These are phyloP conservation scores for Terebella lapidaria DNA, from an alignment of 2,888 invertebrate genomes.

Conservation along the genomic window DNA sequence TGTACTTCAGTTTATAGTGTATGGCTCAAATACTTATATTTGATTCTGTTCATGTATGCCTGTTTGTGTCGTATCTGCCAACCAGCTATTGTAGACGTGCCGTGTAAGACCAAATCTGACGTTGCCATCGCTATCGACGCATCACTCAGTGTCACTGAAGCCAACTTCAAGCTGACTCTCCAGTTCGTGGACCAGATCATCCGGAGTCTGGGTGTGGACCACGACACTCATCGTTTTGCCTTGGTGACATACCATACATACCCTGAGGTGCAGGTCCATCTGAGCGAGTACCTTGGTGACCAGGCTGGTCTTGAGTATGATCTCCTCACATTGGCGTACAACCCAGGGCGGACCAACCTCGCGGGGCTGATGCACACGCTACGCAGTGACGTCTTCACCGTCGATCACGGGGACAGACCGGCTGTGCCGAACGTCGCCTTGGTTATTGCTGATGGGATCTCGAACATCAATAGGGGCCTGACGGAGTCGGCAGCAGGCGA, in stretches of 20 bases:
- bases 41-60: too few relatives aligned
- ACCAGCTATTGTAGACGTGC: too few relatives aligned
- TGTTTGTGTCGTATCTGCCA: too few relatives aligned
- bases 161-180: conserved; percentile 12
- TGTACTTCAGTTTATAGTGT: too few relatives aligned
- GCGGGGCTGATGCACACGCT: conserved; percentile 34
- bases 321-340: conserved; percentile 35
- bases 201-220: conserved; percentile 7
- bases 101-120: conserved; percentile 23
- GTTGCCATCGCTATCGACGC: conserved; percentile 39
- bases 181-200: conserved; percentile 10
- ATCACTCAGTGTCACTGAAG: conserved; percentile 12
- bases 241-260: conserved; percentile 12
- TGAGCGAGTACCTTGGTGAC: conserved; percentile 9
- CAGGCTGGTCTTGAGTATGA: conserved; percentile 6
- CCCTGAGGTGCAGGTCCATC: conserved; percentile 11
- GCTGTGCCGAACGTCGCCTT: conserved; percentile 37
- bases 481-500: background rate
- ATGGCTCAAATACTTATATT: too few relatives aligned
- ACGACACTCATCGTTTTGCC: conserved; percentile 9
- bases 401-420: conserved; percentile 37
- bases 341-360: conserved; percentile 42
- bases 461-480: conserved; percentile 3
- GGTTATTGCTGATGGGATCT: conserved; percentile 35
- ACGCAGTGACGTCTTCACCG: conserved; percentile 34